Evolutionary conservation across 35 echinoderm and acorn worm species (phyloP), one percentile per base, ranked within the genome.

Genomic region (Stichopus chloronotus): DNA sequence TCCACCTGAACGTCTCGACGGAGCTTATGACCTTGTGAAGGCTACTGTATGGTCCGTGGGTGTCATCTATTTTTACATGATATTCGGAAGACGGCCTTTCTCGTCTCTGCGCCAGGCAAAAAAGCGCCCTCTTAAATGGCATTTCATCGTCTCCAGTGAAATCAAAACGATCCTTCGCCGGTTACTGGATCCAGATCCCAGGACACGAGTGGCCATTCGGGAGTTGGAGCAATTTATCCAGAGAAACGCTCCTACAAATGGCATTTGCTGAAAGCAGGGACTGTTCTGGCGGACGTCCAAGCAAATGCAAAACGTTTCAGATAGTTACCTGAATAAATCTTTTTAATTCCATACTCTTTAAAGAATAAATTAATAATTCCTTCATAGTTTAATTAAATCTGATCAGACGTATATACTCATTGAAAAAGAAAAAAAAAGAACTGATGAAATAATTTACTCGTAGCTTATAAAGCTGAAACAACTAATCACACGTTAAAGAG

Each of bases 21-120:
- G 89, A 19, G 6, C 7, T 53, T 78, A 12, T 72, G 89, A 91
- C 61, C 58, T 56, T 19, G 89, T 91, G 6, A 76, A 91, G 71
- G 63, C 89, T 5, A 91, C 89, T 9, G 89, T 91, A 30, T 91
- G 89, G 89, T 91, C 89, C 24, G 55, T 91, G 22, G 89, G 89
- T 13, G 76, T 91, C 19, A 72, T 53, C 5, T 88, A 65, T 22
- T 88, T 63, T 60, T 88, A 88, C 59, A 90, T 90, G 88, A 4
- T 90, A 12, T 76, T 91, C 23, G 89, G 76, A 13, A 8, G 20
- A 19, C 5, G 52, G 4, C 71, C 89, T 55, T 91, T 78, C 89
- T 19, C 52, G 14, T 78, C 76, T 22, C 54, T 63, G 11, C 57
- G 74, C 2, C 8, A 5, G 8, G 25, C 89, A 16, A 17, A 58